Evolutionary conservation across 2,113 vertebrate genomes (phyloP).

Genomic region (Oxygymnocypris stewartii): DNA sequence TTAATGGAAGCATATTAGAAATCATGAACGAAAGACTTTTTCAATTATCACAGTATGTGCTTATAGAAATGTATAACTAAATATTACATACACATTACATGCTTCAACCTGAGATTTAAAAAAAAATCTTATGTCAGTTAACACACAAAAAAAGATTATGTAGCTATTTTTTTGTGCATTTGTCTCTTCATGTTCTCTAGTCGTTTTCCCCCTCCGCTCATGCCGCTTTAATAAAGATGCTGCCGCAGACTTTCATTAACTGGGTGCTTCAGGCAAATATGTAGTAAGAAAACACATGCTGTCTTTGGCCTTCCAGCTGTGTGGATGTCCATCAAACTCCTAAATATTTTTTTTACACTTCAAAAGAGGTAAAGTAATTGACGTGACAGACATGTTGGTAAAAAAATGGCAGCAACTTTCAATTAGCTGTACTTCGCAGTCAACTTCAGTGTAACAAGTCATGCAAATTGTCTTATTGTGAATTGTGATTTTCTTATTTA

Average conservation of each 20-base stretch:
- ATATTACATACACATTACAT: neutral
- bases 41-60: neutral
- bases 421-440: conserved; percentile 6
- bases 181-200: neutral
- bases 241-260: conserved; percentile 61
- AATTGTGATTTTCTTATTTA: neutral
- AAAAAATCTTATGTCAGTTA: neutral
- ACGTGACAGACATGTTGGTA: conserved; percentile 3
- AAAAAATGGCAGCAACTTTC: neutral
- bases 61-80: neutral
- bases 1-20: neutral
- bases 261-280: conserved; percentile 58
- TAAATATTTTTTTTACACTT: conserved; percentile 30
- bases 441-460: neutral
- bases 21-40: neutral
- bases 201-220: conserved; percentile 11
- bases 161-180: neutral
- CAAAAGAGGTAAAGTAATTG: neutral
- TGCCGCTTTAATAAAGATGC: conserved; percentile 58
- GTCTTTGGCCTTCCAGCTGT: conserved; percentile 51
- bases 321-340: conserved; percentile 44
- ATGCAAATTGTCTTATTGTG: neutral
- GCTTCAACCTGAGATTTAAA: neutral
- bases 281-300: conserved; percentile 52
- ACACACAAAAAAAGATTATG: neutral